Base-by-base conservation (phyloP, 1,140 invertebrate genomes). In the Cyclina sinensis region DNA sequence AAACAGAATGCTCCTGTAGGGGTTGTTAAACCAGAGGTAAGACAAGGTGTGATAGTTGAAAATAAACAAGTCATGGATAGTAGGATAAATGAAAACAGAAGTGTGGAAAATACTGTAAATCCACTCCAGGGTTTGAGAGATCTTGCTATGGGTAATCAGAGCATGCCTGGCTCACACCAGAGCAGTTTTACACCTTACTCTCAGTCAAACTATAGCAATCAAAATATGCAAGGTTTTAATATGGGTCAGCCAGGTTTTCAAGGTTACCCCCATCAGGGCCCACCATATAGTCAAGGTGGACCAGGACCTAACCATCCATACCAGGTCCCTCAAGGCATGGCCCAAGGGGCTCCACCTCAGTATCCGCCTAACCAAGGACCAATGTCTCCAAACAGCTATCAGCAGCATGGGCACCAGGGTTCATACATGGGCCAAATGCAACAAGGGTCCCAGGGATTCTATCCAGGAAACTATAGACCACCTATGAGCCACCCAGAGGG, bases 1-100 rank as follows among this genome's bases (percentile, higher is more conserved):
- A 87, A 87, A 80, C 85, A 87, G 30, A 87, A 87, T 87, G 85
- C 85, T 24, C 85, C 85, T n/a, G 85, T 87, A 32, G 85, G 85
- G 37, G 74, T 87, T 21, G 85, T 87, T 11, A 87, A 87, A 87
- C 85, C 85, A 46, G 85, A 87, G 65, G 76, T 87, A 46, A 62
- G 85, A 48, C 85, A 87, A n/a, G 85, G 85, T 30, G 85, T 87
- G 5, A 87, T 87, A 21, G 85, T 87, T 43, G 85, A 87, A 78
- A 87, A 87, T 46, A 87, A 87, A 54, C 85, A 87, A 68, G 57
- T 80, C 7, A 65, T 39, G 0, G 85, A 87, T 7, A 43, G 59
- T 46, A 65, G 59, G 32, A 35, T 46, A 11, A 70, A 35, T 68
- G 85, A 87, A 51, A 62, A 35, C 18, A 62, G 74, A 70, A 12